Evolutionary conservation across 1,140 invertebrate genomes (phyloP).

Genomic region (Pararge aegeria): DNA sequence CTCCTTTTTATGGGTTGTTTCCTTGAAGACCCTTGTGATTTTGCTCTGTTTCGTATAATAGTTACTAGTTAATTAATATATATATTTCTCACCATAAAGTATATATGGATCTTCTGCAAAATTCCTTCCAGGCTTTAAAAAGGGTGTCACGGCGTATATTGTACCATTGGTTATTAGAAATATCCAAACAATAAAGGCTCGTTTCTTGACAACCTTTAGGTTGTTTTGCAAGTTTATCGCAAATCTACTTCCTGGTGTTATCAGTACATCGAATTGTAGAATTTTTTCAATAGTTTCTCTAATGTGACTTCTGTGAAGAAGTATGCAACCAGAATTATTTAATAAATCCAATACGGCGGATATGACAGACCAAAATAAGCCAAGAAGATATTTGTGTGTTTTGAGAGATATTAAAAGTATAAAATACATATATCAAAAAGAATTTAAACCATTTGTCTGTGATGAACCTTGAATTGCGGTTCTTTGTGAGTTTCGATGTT

Average conservation of each 20-base stretch:
- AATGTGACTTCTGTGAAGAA: not conserved
- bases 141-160: constrained; percentile 29
- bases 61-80: not conserved
- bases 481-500: no score
- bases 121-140: constrained; percentile 31
- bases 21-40: no score
- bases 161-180: constrained; percentile 27
- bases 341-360: no score
- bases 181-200: constrained; percentile 26
- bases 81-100: constrained; percentile 15
- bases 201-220: constrained; percentile 3
- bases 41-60: no score
- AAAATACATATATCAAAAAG: no score
- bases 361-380: no score
- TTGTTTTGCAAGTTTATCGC: constrained; percentile 2
- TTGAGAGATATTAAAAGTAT: no score
- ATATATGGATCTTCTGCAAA: constrained; percentile 26
- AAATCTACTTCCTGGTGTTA: not conserved
- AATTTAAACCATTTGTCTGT: no score
- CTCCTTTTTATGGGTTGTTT: no score
- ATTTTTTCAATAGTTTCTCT: constrained; percentile 4
- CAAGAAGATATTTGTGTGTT: no score
- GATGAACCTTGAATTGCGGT: no score
- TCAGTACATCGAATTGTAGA: constrained; percentile 10
- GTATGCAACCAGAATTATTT: not conserved